phyloP scores from a whole-genome alignment of 2,113 vertebrate genomes.

The Oreocharis arfaki region DNA sequence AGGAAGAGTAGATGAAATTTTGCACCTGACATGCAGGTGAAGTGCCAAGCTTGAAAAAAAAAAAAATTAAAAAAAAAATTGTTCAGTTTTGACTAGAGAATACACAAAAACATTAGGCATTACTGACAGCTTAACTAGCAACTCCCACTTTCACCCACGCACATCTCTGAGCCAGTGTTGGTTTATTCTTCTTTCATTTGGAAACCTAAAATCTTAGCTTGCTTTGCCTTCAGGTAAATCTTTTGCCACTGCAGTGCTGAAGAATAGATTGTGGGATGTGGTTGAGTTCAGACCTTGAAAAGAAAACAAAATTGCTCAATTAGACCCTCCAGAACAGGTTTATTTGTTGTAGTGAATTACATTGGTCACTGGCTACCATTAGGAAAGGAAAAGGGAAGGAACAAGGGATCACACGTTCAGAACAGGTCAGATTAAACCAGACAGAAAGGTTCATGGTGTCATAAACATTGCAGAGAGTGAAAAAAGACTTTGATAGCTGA shows the following conservation, averaged over 20 bases:
- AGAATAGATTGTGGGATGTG: constrained; percentile 12
- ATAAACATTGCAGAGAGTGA: constrained; percentile 25
- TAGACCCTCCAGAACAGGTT: constrained; percentile 51
- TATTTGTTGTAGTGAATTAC: constrained; percentile 64
- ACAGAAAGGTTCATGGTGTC: constrained; percentile 39
- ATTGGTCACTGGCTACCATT: constrained; percentile 29
- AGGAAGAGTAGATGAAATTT: neutral
- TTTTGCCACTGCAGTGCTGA: neutral
- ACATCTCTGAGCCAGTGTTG: neutral
- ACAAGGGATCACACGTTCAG: neutral
- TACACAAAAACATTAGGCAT: neutral
- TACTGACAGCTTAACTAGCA: neutral
- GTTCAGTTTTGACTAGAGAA: neutral
- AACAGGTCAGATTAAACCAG: constrained; percentile 48
- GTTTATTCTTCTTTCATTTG: constrained; percentile 6
- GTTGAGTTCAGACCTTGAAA: constrained; percentile 37
- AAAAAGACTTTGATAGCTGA: constrained; percentile 41
- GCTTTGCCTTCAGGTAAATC: neutral
- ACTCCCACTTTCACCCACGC: neutral
- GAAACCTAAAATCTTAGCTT: neutral
- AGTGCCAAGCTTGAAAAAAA: neutral
- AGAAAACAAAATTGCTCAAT: constrained; percentile 63
- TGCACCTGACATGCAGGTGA: neutral
- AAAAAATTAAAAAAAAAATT: neutral
- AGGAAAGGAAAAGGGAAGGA: neutral